Conservation (phyloP, 2,113 vertebrate genomes). For the Psephotus haematonotus region DNA sequence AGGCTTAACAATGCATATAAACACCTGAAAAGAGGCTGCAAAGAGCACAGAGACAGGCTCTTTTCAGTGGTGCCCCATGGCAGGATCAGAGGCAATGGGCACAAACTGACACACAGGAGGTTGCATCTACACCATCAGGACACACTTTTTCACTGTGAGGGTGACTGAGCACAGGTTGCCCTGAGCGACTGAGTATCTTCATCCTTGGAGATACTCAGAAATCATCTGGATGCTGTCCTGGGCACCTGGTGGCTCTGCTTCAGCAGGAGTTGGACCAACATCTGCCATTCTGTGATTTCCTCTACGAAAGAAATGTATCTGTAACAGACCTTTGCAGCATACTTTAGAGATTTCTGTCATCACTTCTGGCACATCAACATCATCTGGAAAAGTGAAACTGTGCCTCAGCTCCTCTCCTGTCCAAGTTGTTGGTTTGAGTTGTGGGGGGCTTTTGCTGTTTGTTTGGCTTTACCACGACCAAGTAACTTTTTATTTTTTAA, state of each 20-base stretch:
- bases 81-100: background rate
- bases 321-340: background rate
- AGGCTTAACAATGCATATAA: background rate
- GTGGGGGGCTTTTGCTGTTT: background rate
- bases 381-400: background rate
- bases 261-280: background rate
- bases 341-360: background rate
- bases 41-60: background rate
- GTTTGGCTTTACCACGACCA: background rate
- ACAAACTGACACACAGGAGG: background rate
- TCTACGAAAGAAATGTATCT: background rate
- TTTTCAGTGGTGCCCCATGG: rapidly evolving
- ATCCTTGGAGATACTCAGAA: background rate
- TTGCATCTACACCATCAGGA: background rate
- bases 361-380: background rate
- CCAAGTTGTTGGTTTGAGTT: background rate
- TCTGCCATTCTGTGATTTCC: background rate
- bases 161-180: background rate
- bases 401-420: background rate
- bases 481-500: background rate
- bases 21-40: background rate
- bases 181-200: background rate
- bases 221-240: background rate
- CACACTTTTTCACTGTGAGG: background rate
- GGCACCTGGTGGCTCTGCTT: background rate